Evolutionary conservation across 2,888 invertebrate genomes (phyloP).

Genomic region (Plemyria rubiginata): DNA sequence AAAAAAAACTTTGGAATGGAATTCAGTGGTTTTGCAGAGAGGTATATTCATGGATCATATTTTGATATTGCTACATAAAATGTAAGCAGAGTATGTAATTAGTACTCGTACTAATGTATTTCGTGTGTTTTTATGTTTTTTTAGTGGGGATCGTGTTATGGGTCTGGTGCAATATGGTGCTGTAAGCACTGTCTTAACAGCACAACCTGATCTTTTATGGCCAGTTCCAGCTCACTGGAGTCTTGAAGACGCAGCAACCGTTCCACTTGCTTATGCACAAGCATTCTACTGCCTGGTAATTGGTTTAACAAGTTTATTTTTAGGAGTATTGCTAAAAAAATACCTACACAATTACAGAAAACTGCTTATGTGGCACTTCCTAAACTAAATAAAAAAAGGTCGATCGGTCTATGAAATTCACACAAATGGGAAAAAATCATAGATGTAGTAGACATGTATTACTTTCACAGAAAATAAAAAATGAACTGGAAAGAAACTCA

Average conservation of each 20-base stretch:
- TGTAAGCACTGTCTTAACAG: constrained; percentile 81
- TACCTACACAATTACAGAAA: too few species aligned
- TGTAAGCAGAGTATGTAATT: too few species aligned
- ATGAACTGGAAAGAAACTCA: constrained; percentile 29
- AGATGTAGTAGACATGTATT: not conserved
- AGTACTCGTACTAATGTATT: not conserved
- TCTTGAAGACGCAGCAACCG: constrained; percentile 89
- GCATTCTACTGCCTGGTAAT: constrained; percentile 69
- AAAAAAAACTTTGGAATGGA: constrained; percentile 15
- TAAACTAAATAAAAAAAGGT: too few species aligned
- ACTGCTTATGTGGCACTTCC: too few species aligned
- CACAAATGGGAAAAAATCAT: too few species aligned
- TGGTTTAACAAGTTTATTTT: constrained; percentile 9
- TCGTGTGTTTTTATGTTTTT: not conserved
- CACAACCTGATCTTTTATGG: constrained; percentile 84
- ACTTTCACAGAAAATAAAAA: constrained; percentile 42
- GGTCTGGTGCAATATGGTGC: constrained; percentile 83
- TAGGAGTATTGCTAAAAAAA: not conserved
- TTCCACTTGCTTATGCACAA: constrained; percentile 89
- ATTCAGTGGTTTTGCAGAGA: constrained; percentile 20
- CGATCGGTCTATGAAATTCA: too few species aligned
- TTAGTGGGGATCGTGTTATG: constrained; percentile 83
- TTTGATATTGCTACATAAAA: not conserved
- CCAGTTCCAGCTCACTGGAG: constrained; percentile 88
- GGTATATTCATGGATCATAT: not conserved